A percentile compares a stretch with the other conserved stretches of the same genome.
Conservation (phyloP, 2,113 vertebrate genomes). For the Romanogobio albipinnatus region DNA sequence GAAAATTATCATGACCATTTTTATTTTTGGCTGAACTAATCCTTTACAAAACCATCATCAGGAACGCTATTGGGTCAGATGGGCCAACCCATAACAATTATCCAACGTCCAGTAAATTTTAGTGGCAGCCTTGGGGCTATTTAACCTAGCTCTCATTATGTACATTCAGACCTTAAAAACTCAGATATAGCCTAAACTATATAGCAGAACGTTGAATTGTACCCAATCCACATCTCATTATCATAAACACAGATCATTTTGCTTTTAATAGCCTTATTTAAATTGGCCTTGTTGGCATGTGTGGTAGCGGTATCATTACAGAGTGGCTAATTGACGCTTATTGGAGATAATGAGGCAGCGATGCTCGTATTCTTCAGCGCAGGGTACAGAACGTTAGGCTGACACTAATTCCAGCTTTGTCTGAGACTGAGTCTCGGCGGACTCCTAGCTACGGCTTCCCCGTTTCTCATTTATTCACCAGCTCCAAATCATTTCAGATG, state of each 20-base stretch:
- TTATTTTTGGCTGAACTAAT: background rate
- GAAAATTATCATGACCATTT: background rate
- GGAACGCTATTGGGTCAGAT: no score
- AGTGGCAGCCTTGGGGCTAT: background rate
- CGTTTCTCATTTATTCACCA: slow-evolving; percentile 20
- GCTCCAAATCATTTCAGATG: background rate
- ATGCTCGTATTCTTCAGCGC: slow-evolving; percentile 17
- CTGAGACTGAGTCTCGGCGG: background rate
- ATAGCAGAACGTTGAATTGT: background rate
- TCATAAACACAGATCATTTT: slow-evolving; percentile 39
- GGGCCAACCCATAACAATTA: background rate
- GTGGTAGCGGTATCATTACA: slow-evolving; percentile 15
- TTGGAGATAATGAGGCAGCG: slow-evolving; percentile 51
- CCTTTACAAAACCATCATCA: no score
- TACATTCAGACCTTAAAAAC: background rate
- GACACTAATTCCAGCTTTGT: slow-evolving; percentile 34
- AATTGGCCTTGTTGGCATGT: slow-evolving; percentile 43
- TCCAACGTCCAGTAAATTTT: background rate
- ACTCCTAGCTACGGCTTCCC: background rate
- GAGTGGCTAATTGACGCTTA: slow-evolving; percentile 43
- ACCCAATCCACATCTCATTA: background rate
- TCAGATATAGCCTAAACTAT: background rate
- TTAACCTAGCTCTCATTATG: background rate
- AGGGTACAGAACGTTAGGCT: background rate
- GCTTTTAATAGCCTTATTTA: slow-evolving; percentile 37